These are phyloP conservation scores for Mixornis gularis DNA, from an alignment of 2,113 vertebrate genomes.

Conservation along the genomic window DNA sequence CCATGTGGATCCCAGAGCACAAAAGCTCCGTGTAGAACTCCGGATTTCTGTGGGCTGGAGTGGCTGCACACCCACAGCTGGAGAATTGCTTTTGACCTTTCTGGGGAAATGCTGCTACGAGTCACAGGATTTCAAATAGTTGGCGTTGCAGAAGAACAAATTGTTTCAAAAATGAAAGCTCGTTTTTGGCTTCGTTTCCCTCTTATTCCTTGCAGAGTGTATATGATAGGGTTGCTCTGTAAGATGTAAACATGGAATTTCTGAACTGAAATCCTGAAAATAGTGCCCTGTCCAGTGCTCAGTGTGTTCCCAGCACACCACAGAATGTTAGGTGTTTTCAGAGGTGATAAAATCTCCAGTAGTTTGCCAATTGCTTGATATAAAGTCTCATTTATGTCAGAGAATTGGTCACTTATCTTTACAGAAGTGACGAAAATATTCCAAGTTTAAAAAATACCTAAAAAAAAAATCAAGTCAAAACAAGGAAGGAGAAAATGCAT, in stretches of 20 bases:
- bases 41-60: not conserved
- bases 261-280: not conserved
- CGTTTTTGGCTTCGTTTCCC: not conserved
- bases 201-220: not conserved
- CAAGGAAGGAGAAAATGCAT: not conserved
- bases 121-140: too few species aligned
- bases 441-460: not conserved
- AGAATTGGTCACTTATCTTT: not conserved
- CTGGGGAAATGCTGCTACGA: not conserved
- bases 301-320: not conserved
- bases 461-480: not conserved
- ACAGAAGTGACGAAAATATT: not conserved
- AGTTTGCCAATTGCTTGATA: not conserved
- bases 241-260: not conserved
- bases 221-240: accelerated
- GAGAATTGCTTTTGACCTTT: not conserved
- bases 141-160: not conserved
- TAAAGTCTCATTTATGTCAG: not conserved
- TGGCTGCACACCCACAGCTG: not conserved
- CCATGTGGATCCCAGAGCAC: not conserved
- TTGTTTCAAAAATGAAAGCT: not conserved
- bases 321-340: not conserved
- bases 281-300: not conserved
- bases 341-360: not conserved
- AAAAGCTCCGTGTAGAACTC: not conserved